Evolutionary conservation across 2,113 vertebrate species (phyloP).

Genomic region (Dromas ardeola): DNA sequence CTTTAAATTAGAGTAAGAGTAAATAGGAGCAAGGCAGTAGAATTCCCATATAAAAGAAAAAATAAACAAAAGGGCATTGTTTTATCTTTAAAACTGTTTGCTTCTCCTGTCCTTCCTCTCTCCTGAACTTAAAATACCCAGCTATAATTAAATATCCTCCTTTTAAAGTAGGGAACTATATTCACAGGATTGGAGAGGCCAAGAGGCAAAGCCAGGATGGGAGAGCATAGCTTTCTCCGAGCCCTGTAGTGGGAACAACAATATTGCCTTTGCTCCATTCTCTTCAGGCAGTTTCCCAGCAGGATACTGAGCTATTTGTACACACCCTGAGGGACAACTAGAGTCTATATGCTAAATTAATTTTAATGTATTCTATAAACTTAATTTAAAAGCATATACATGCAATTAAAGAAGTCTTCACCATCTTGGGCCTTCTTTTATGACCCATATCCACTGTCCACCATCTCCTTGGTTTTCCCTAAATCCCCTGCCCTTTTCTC

Average conservation of each 20-base stretch:
- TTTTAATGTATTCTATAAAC: not conserved
- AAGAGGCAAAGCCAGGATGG: slow-evolving; percentile 18
- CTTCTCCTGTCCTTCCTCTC: slow-evolving; percentile 52
- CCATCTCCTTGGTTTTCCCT: not conserved
- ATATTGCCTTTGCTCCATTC: not conserved
- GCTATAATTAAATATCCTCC: slow-evolving; percentile 74
- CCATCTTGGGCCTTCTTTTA: not conserved
- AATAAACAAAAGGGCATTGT: slow-evolving; percentile 34
- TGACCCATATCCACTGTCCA: not conserved
- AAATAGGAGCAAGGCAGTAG: slow-evolving; percentile 9
- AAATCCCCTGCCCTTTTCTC: not conserved
- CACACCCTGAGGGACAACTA: not conserved
- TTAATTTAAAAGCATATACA: not conserved
- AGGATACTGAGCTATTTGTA: not conserved
- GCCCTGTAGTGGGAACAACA: not conserved
- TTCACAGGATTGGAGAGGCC: slow-evolving; percentile 53
- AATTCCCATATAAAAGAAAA: slow-evolving; percentile 64
- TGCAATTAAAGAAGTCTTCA: not conserved
- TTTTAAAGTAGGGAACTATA: slow-evolving; percentile 55
- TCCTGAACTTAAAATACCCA: slow-evolving; percentile 63
- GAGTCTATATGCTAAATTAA: not conserved
- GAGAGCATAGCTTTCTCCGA: slow-evolving; percentile 25
- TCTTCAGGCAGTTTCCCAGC: not conserved
- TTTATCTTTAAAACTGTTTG: slow-evolving; percentile 49
- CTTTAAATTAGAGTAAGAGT: not conserved